Evolutionary conservation across 2,888 invertebrate species (phyloP), one percentile per base, ranked within the genome.

Genomic region (Plutella xylostella): DNA sequence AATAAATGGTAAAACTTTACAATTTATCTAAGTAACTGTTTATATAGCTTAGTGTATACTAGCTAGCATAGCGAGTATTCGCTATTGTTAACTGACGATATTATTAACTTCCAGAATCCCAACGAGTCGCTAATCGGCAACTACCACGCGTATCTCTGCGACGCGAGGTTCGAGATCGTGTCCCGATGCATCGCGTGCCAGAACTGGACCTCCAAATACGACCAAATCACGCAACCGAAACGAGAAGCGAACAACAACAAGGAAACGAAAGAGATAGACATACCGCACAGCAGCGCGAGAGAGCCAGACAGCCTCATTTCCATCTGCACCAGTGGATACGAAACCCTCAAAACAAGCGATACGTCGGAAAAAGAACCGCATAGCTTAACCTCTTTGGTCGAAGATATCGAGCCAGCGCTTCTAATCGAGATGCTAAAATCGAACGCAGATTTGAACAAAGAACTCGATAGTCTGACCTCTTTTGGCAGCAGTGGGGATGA

Each of bases 91-190:
- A n/a, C n/a, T n/a, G n/a, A n/a, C n/a, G n/a, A n/a, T n/a, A n/a
- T n/a, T n/a, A n/a, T n/a, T n/a, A n/a, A n/a, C 4, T 57, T 68
- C 47, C 60, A 82, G 82, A 85, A 87, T 34, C 78, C 83, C 49
- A 79, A 80, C 63, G 91, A 91, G 52, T 91, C 90, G 46, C 69
- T 93, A 49, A 92, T 90, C 63, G 90, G 91, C 25, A 93, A 93
- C 70, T 92, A 92, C 69, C 92, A 93, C 74, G 92, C 92, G 1
- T 97, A 97, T 73, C 82, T 97, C 22, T 90, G 90, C 62, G 94
- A 94, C 68, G 95, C 96, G 0, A 87, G 92, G 51, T 88, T 87
- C 61, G 91, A 91, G 65, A 91, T 97, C 44, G 86, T 88, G 20
- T 86, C 89, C 7, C 92, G 94, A 61, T 87, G 89, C 34, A 73